These are phyloP conservation scores for Sinhomidia bicolor DNA, from an alignment of 2,888 invertebrate genomes.

Conservation along the genomic window DNA sequence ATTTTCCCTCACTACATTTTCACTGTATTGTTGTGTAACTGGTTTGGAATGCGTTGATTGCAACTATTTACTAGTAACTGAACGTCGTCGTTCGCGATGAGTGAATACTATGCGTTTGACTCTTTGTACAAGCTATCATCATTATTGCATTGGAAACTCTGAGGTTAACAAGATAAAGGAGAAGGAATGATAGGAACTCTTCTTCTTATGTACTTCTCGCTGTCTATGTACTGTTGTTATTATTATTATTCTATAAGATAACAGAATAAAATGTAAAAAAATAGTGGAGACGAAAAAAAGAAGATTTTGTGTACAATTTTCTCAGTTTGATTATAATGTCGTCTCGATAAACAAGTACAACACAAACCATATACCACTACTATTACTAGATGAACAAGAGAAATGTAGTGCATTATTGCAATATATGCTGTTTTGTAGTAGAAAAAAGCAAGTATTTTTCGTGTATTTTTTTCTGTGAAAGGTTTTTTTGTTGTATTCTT, in stretches of 20 bases:
- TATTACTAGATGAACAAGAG: conserved; percentile 15
- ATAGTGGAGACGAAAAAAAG: conserved; percentile 6
- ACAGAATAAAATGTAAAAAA: neutral
- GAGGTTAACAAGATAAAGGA: too few relatives aligned
- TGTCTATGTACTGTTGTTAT: neutral
- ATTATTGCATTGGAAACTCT: neutral
- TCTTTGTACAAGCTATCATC: neutral
- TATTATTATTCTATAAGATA: neutral
- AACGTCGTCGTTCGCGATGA: conserved; percentile 7
- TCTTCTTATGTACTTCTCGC: neutral
- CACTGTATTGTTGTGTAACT: neutral
- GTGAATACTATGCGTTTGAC: neutral
- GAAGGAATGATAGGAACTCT: conserved; percentile 12
- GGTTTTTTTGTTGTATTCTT: conserved; percentile 2
- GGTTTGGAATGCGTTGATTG: conserved; percentile 50
- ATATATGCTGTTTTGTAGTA: neutral
- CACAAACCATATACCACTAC: neutral
- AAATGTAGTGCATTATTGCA: conserved; percentile 22
- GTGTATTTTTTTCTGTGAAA: neutral
- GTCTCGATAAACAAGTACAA: conserved; percentile 32
- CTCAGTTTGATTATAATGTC: conserved; percentile 50
- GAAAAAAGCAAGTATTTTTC: neutral
- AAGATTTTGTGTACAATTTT: conserved; percentile 28
- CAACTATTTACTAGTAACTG: neutral
- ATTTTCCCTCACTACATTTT: neutral